Evolutionary conservation across 64 coral and sea anemone genomes (phyloP).

Genomic region (Orbicella faveolata): DNA sequence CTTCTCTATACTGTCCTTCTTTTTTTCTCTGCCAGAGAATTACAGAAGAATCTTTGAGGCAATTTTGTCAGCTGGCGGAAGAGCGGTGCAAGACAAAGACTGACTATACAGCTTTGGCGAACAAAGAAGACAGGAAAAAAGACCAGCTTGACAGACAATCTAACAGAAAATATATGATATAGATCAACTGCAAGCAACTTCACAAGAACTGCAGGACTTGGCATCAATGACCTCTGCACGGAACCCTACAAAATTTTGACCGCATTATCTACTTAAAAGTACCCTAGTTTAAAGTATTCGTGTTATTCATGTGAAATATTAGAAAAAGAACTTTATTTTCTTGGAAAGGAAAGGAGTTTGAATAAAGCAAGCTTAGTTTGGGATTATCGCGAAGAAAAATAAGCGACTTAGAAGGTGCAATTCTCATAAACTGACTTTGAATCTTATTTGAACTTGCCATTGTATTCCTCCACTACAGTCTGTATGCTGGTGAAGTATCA

Average conservation of each 20-base stretch:
- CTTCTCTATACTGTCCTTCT: neutral
- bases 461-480: too few species aligned
- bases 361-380: too few species aligned
- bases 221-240: neutral
- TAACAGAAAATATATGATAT: neutral
- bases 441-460: too few species aligned
- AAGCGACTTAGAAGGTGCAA: too few species aligned
- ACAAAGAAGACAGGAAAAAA: neutral
- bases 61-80: neutral
- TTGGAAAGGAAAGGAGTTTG: too few species aligned
- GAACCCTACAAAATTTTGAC: neutral
- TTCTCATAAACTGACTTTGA: too few species aligned
- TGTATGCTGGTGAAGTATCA: too few species aligned
- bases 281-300: too few species aligned
- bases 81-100: neutral
- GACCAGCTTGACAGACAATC: neutral
- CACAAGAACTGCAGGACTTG: neutral
- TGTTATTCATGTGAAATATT: too few species aligned
- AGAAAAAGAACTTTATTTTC: too few species aligned
- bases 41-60: neutral
- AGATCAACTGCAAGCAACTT: neutral
- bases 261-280: too few species aligned
- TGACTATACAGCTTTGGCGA: neutral
- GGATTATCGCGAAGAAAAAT: too few species aligned
- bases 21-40: neutral